A percentile compares a stretch with the other conserved stretches of the same genome.
These are phyloP conservation scores for Cranoglanis bouderius DNA, from an alignment of 2,113 vertebrate species.

Conservation along the genomic window DNA sequence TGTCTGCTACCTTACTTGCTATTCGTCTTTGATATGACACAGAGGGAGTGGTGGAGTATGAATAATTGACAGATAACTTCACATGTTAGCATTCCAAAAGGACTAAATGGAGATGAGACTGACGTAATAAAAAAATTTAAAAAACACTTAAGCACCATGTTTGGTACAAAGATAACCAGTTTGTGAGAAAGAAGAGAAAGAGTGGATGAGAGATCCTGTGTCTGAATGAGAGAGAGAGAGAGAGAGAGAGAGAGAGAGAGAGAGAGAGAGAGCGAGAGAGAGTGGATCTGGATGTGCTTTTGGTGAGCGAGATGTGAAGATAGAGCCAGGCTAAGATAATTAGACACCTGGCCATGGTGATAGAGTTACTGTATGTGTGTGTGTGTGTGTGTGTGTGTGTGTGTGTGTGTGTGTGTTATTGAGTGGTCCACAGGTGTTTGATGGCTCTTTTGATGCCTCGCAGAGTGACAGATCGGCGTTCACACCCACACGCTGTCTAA, in stretches of 20 bases:
- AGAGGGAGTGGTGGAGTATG: not conserved
- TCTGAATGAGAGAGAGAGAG: constrained; percentile 39
- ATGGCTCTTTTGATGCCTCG: constrained; percentile 67
- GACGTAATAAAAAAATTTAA: not conserved
- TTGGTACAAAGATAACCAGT: constrained; percentile 10
- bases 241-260: constrained; percentile 45
- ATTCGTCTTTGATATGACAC: constrained; percentile 51
- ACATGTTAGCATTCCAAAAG: not conserved
- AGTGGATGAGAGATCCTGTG: constrained; percentile 51
- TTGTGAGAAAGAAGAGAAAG: constrained; percentile 18
- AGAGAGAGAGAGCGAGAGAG: constrained; percentile 16
- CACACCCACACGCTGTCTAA: constrained; percentile 63
- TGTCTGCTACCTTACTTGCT: constrained; percentile 51
- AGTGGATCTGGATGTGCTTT: constrained; percentile 54
- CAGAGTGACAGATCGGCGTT: constrained; percentile 62
- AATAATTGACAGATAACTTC: constrained; percentile 28
- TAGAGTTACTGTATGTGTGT: constrained; percentile 50
- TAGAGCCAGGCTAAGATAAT: constrained; percentile 65
- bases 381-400: constrained; percentile 41
- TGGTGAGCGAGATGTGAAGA: constrained; percentile 60
- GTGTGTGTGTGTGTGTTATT: constrained; percentile 42
- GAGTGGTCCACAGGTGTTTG: constrained; percentile 68
- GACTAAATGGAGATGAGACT: not conserved
- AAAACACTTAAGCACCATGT: not conserved
- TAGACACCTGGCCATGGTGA: constrained; percentile 69